Evolutionary conservation across 2,797 vertebrate genomes (phyloP), one percentile per base, ranked within the genome.

Genomic region (Centroberyx gerrardi): DNA sequence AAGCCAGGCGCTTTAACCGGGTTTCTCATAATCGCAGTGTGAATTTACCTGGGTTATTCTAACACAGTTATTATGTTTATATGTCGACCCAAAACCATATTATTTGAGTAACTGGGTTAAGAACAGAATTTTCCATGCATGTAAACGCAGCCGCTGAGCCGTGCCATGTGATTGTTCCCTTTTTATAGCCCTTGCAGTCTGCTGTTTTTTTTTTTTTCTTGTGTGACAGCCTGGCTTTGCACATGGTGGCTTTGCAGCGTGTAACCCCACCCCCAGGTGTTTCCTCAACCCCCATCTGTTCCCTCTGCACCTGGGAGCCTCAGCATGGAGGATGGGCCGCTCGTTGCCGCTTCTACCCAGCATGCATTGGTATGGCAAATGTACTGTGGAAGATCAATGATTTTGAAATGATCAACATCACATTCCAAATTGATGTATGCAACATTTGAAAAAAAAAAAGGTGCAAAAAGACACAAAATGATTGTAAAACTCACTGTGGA

Each of bases 231-330:
- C 76, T 80, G 79, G 46, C 73, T 53, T 74, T 72, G 61, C 78
- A 79, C 76, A 78, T 15, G 76, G 68, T 42, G 81, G 80, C 79
- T 74, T 79, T 85, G 51, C 78, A 55, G 28, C 4, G 62, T 80
- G 62, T 59, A 87, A 85, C 81, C 87, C 81, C 42, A 36, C 10
- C 62, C 80, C 85, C 88, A 90, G 91, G 89, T 90, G 89, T 87
- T 88, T 76, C 74, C 85, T 80, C 72, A 49, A 69, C 68, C 72
- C 62, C 92, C 90, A 90, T 91, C 90, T 92, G 92, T 73, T 90
- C 71, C 74, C 64, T 74, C 64, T 77, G 86, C 55, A 76, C 80
- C 71, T 0, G 3, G 14, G 78, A 74, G 82, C 51, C 84, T 77
- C 78, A 68, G 68, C 58, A 14, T 22, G 29, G 28, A 33, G 62